Base-by-base conservation (phyloP, 2,797 vertebrate species). In the Macropus fuliginosus region DNA sequence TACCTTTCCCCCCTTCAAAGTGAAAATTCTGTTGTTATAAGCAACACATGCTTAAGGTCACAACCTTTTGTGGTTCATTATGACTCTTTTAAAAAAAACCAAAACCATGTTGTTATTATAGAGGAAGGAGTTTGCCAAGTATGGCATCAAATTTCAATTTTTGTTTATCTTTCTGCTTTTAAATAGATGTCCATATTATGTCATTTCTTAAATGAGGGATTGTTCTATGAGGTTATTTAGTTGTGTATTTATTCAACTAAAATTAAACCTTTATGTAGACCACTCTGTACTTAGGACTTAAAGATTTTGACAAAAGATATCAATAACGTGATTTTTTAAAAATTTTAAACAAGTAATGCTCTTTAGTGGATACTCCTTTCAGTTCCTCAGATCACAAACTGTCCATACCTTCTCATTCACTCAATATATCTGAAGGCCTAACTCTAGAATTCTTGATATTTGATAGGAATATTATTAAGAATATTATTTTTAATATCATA, bases 11-110 rank as follows among this genome's bases (percentile, higher is more conserved):
- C 8, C 95, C 97, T 97, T 56, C 93, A 62, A 93, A 96, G 81
- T 87, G 92, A 90, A 96, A 97, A 90, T 94, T n/a, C 91, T 95
- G 89, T 97, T 97, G 91, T 95, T 94, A 94, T 97, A 94, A 93
- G 91, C 56, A 52, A 16, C 0, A 1, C 93, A 94, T 97, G 46
- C 97, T 96, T 97, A 81, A 96, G 31, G 21, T 97, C 92, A 94
- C 95, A 92, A 97, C 95, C 96, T 92, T 94, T 3, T 96, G 93
- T 96, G 93, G 91, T 57, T 94, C 56, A 95, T 24, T 10, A 56
- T 96, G 93, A 94, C 91, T 97, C 55, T 96, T 96, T 95, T 96
- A 96, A 93, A 31, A 31, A 94, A 57, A 87, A n/a, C 55, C 96
- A 92, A 98, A 96, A 92, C 95, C 27, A 95, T 91, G 95, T 29